Base-by-base conservation (phyloP, 2,888 invertebrate species). In the Eueremaeus valkanovi region DNA sequence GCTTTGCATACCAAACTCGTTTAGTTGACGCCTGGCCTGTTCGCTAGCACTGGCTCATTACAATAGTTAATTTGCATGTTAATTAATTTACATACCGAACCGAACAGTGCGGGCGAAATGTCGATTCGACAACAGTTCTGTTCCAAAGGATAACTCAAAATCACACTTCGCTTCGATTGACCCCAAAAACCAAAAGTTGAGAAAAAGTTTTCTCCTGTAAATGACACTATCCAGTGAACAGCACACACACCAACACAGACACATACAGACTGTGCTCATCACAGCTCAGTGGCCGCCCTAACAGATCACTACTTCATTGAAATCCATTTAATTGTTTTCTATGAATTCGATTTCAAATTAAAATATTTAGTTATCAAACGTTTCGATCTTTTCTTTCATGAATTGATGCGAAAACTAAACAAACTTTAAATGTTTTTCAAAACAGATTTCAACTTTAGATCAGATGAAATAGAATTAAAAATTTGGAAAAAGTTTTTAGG, bases 41-140 rank as follows among this genome's bases (percentile, higher is more conserved):
- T 36, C 42, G 1, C 24, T 36, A 24, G 68, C 68, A 68, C 36
- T 68, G 68, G 40, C 68, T 68, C 68, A 68, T 68, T 68, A 68
- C 68, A 68, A 68, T 68, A 68, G 40, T 68, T 68, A 68, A 68
- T 68, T 68, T 68, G 68, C 68, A 68, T 68, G 68, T 68, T 68
- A 68, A 68, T 68, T 68, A 68, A 68, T 68, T 68, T 68, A 68
- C 68, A 68, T 68, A 68, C 68, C 68, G 68, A 68, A 36, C 13
- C 61, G 8, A 61, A 24, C 61, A 33, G 61, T 61, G n/a, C 42
- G 68, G 68, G 68, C 40, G 40, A 68, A 40, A 68, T 68, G 68
- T 68, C 68, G 36, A 68, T 40, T 40, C 33, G n/a, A 16, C 21
- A 36, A 18, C 18, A 31, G 18, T 63, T 33, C 63, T 63, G 21